Base-by-base conservation (phyloP, 2,113 vertebrate species). In the Grantiella picta region DNA sequence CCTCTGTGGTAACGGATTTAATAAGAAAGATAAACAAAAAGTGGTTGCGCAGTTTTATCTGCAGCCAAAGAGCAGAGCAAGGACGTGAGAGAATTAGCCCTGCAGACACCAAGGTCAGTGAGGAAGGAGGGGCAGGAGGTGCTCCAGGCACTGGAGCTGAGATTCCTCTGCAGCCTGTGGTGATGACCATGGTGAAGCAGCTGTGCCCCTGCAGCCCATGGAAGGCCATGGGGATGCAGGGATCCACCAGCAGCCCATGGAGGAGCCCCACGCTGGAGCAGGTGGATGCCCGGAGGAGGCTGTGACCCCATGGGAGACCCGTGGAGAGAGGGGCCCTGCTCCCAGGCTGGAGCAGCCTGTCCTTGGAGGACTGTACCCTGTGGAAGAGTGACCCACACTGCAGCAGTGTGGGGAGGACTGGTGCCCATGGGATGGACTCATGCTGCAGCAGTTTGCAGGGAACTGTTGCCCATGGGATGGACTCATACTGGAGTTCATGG, bases 401-500 rank as follows among this genome's bases (percentile, higher is more conserved):
- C 54, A 59, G 72, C 71, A 60, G 42, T 17, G 0, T 35, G 42
- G 24, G 42, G 19, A 28, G 25, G 8, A 12, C 24, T 45, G 71
- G 22, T 75, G 3, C 53, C 71, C 54, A 16, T 5, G 42, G 54
- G 54, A 60, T 36, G 72, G 53, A 12, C 33, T 57, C 33, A 35
- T 1, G 1, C 0, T 4, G 24, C 31, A 16, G 31, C 31, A 35
- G 47, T 2, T 16, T 19, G 4, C 19, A 45, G 25, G 54, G 2
- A 75, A 8, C 53, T 57, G 40, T 6, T 28, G 38, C 40, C 33
- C 20, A 0, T 35, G 53, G 35, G 40, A 28, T 28, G 40, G 45
- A 45, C 11, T 47, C 72, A 59, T 3, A 0, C 3, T 24, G n/a
- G 33, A 59, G 21, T 10, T 56, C 7, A 2, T 4, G 5, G 2